phyloP scores from a whole-genome alignment of 2,797 vertebrate species.

The Euthynnus affinis region DNA sequence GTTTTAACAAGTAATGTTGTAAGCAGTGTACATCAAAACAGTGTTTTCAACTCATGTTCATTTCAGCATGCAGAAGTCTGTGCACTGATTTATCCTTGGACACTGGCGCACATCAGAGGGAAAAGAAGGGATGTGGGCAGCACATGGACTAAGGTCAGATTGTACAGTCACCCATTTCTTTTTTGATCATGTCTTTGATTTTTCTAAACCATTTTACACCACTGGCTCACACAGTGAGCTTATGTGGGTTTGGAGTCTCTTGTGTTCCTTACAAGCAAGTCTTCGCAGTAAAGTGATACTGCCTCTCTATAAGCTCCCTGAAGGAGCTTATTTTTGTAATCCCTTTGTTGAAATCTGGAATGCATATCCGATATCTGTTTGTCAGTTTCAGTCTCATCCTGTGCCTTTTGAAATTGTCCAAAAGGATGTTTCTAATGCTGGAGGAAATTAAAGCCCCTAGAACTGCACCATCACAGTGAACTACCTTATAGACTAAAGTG shows the following conservation, averaged over 20 bases:
- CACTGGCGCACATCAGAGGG: neutral
- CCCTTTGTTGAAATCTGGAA: conserved; percentile 29
- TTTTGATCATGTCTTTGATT: conserved; percentile 13
- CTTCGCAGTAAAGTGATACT: neutral
- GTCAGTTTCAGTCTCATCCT: neutral
- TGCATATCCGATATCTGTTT: neutral
- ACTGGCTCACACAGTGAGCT: neutral
- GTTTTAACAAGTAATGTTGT: neutral
- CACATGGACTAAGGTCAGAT: neutral
- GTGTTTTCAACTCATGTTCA: neutral
- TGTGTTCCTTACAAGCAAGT: conserved; percentile 1
- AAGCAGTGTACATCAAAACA: neutral
- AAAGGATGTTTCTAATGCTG: conserved; percentile 6
- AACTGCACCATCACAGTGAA: neutral
- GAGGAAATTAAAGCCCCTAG: neutral
- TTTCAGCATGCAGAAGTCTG: neutral
- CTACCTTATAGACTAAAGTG: neutral
- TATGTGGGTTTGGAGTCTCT: conserved; percentile 3
- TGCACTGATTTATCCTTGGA: neutral
- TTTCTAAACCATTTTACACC: conserved; percentile 8
- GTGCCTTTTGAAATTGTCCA: neutral
- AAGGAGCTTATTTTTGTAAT: conserved; percentile 24
- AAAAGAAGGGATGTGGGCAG: neutral
- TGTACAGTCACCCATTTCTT: neutral
- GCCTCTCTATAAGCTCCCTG: neutral